Percentiles rank a stretch among this genome's conserved stretches.
Evolutionary conservation across 2,113 vertebrate species (phyloP).

Genomic region (Dicentrarchus labrax): DNA sequence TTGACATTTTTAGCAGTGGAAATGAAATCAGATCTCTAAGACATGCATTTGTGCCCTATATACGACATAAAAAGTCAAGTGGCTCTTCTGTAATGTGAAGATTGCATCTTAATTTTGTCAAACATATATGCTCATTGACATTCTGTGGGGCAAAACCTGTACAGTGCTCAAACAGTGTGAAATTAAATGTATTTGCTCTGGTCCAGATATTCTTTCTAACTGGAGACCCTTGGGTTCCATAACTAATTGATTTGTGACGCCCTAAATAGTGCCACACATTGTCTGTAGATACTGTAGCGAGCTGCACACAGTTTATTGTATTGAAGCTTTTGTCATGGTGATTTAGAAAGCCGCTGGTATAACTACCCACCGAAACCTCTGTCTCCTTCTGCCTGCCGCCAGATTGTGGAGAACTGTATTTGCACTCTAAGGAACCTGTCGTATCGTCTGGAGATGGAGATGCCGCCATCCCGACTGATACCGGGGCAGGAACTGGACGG

Average conservation of each 20-base stretch:
- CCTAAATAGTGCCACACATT: constrained; percentile 20
- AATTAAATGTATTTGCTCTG: constrained; percentile 62
- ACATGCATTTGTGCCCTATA: not conserved
- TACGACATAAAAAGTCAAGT: constrained; percentile 29
- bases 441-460: constrained; percentile 95
- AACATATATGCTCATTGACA: constrained; percentile 42
- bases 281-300: constrained; percentile 17
- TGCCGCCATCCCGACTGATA: constrained; percentile 89
- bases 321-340: constrained; percentile 40
- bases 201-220: constrained; percentile 49
- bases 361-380: not conserved
- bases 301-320: constrained; percentile 25
- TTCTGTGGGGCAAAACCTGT: constrained; percentile 35
- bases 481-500: constrained; percentile 92
- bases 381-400: constrained; percentile 40
- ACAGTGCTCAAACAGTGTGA: constrained; percentile 37
- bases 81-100: constrained; percentile 32
- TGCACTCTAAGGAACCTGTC: constrained; percentile 97
- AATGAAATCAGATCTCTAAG: not conserved
- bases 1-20: not conserved
- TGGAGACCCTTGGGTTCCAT: constrained; percentile 36
- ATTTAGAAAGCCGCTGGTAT: constrained; percentile 32
- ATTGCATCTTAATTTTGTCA: constrained; percentile 33
- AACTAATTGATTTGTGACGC: constrained; percentile 60
- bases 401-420: constrained; percentile 99